phyloP scores from a whole-genome alignment of 30 jellyfish, hydroid and myxozoan genomes.

The Aurelia aurita complex sp. Pacific region DNA sequence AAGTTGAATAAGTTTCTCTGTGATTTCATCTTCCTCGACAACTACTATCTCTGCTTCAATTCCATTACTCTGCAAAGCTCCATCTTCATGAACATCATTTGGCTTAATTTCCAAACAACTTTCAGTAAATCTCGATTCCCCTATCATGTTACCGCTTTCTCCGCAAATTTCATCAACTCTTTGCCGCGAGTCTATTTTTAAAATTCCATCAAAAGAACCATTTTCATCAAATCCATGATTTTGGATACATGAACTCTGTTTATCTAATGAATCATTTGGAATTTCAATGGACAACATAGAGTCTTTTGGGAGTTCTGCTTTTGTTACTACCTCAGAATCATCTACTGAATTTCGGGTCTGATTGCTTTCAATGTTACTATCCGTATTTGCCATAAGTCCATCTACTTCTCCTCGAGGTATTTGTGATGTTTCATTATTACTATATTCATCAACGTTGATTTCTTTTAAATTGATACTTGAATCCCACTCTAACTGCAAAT shows the following conservation, averaged over 20 bases:
- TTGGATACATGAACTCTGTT: not conserved
- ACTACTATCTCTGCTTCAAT: not conserved
- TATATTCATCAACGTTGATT: not conserved
- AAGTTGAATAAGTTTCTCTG: not conserved
- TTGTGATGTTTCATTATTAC: not conserved
- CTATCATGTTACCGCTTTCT: not conserved
- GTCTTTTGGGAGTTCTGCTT: not conserved
- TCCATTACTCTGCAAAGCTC: not conserved
- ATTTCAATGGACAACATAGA: not conserved
- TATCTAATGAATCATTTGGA: too few species aligned
- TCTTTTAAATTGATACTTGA: not conserved
- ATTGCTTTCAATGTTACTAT: not conserved
- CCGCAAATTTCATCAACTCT: not conserved
- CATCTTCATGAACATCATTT: not conserved
- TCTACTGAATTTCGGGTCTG: not conserved
- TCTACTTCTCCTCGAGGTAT: not conserved
- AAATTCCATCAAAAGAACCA: not conserved
- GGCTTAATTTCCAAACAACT: not conserved
- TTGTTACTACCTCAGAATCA: not conserved
- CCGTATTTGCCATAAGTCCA: not conserved
- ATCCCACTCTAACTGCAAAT: constrained; percentile 12
- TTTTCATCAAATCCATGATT: constrained; percentile 1
- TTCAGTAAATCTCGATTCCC: not conserved
- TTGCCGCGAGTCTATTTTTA: not conserved
- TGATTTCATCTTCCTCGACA: not conserved